Base-by-base conservation (phyloP, 2,797 vertebrate genomes). In the Oceanodroma leucorhoa region DNA sequence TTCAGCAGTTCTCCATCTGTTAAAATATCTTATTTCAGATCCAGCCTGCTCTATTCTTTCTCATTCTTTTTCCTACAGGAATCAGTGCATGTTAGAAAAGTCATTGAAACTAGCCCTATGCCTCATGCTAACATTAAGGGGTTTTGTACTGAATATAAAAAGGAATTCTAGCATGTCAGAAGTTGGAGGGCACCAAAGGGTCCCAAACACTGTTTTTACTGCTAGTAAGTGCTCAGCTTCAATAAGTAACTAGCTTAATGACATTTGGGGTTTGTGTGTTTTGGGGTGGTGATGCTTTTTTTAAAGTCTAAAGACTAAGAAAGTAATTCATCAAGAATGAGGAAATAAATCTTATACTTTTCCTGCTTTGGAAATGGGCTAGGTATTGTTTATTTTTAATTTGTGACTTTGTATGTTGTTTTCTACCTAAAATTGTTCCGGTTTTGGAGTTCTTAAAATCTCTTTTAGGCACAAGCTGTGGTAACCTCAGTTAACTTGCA, bases 401-500 rank as follows among this genome's bases (percentile, higher is more conserved):
- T 17, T 36, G 9, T n/a, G 36, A 2, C 26, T 67, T 17, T 4
- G 8, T 9, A 1, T 18, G 41, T 13, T 29, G 53, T n/a, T 77
- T 80, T 65, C 58, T 51, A 23, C 46, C 34, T 83, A 6, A 50
- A 48, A 50, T 16, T 8, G 1, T 26, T 14, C 14, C 2, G 3
- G 34, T 73, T 86, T 46, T 55, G 38, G 36, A 87, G 36, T 23
- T 66, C 9, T 89, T n/a, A 5, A 5, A 11, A 22, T 77, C 29
- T 65, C 30, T 93, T 8, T 7, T 95, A 99, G 99, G 98, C 98
- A 1, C 98, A 98, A 61, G 98, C 98, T 16, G 97, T 97, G 90
- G 98, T 98, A 9, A 97, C 99, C 50, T 98, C 99, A 5, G 98
- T 99, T 90, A 98, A 97, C 92, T 67, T 99, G 89, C 98, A 98